Base-by-base conservation (phyloP, 1,140 invertebrate species). In the Hyphantria cunea region DNA sequence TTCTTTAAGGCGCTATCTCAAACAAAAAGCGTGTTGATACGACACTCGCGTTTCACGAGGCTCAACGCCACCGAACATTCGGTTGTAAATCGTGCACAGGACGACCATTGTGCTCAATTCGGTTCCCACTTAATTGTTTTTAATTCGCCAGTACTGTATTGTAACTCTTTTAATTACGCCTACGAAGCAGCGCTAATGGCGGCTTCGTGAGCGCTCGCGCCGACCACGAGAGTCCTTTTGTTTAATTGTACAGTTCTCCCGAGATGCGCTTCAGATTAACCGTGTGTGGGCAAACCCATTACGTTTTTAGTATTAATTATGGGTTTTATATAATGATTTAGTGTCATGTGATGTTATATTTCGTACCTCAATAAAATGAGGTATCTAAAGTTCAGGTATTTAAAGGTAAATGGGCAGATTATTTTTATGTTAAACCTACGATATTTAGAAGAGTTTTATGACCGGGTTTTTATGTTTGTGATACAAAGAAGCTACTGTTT, bases 151-250 rank as follows among this genome's bases (percentile, higher is more conserved):
- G 68, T 73, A 66, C 74, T 76, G 82, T 80, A 81, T 80, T 84
- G 80, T 84, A 84, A 68, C 73, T 84, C 77, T 87, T 74, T 84
- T 87, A 87, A 87, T 87, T 87, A 87, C 84, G 80, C 78, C 82
- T 76, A 86, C 82, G 73, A 69, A 7, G 11, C 59, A 63, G 50
- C 63, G 78, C 74, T 84, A 84, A 84, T 84, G 80, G 82, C 70
- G 62, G 39, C 61, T 10, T 80, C 82, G 78, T 84, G 81, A 66
- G 72, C 67, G 68, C 71, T 62, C 55, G 70, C 68, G 67, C 69
- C 52, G 73, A 78, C 74, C 72, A 70, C 68, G 73, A 73, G 14
- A 56, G 52, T 76, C 64, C 72, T 75, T 76, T 78, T 78, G 72
- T 80, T 68, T 49, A 51, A 63, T 61, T 44, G 76, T 83, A 82